A percentile compares a stretch with the other conserved stretches of the same genome.
Evolutionary conservation across 1,140 invertebrate species (phyloP).

Genomic region (Hypothenemus hampei): DNA sequence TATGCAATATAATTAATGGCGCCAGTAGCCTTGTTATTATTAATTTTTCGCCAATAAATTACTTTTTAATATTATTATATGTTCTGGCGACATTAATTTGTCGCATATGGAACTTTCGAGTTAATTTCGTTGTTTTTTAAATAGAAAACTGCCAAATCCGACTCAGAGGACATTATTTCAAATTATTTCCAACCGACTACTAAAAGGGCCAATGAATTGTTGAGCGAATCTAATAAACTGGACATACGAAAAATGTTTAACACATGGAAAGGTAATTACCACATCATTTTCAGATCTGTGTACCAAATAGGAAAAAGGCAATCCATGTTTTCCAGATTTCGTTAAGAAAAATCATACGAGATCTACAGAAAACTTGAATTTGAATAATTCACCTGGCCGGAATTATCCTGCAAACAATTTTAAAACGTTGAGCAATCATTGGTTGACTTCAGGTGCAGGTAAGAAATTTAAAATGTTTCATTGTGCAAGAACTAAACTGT

Average conservation of each 20-base stretch:
- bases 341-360: constrained; percentile 32
- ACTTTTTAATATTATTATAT: too few relatives aligned
- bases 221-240: constrained; percentile 46
- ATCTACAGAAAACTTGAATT: constrained; percentile 28
- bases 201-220: constrained; percentile 57
- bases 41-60: too few relatives aligned
- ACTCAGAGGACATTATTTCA: constrained; percentile 60
- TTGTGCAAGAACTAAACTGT: neutral
- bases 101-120: too few relatives aligned
- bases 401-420: neutral
- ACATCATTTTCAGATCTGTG: neutral
- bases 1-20: too few relatives aligned
- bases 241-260: constrained; percentile 48
- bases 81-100: too few relatives aligned
- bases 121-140: too few relatives aligned
- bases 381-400: constrained; percentile 12
- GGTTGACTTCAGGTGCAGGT: constrained; percentile 19
- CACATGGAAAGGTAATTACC: constrained; percentile 49
- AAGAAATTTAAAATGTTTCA: constrained; percentile 1
- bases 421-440: constrained; percentile 6
- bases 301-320: constrained; percentile 24
- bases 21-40: too few relatives aligned
- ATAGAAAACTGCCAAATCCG: constrained; percentile 57
- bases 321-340: constrained; percentile 39
- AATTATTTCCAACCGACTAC: constrained; percentile 63